phyloP scores from a whole-genome alignment of 2,888 invertebrate species.

The Sphaeridia pumilis region DNA sequence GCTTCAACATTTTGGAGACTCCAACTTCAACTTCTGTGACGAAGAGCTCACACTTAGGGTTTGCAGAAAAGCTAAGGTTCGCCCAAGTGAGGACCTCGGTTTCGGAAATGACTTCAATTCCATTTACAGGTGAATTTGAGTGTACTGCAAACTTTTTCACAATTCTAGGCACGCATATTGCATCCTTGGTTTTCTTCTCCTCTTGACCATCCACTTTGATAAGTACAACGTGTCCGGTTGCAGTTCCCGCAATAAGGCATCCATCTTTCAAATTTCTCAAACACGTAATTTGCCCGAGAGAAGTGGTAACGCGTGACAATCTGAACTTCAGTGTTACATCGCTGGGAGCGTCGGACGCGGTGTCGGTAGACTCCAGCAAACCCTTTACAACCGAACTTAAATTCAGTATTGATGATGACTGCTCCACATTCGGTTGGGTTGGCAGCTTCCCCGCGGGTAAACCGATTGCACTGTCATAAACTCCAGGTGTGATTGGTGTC shows the following conservation, averaged over 20 bases:
- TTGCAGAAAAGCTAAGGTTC: constrained; percentile 32
- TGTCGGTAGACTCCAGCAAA: constrained; percentile 21
- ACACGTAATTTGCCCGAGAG: constrained; percentile 26
- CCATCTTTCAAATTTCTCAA: constrained; percentile 21
- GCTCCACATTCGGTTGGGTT: not conserved
- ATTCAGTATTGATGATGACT: constrained; percentile 5
- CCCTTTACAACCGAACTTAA: constrained; percentile 17
- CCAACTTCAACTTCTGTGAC: constrained; percentile 28
- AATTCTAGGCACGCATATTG: constrained; percentile 9
- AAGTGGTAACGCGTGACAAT: constrained; percentile 26
- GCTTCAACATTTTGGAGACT: constrained; percentile 24
- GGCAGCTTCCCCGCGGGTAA: not conserved
- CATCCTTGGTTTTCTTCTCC: constrained; percentile 2
- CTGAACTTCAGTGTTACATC: constrained; percentile 20
- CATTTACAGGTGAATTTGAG: constrained; percentile 29
- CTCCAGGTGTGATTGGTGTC: constrained; percentile 10
- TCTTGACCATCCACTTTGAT: constrained; percentile 15
- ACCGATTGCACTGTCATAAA: not conserved
- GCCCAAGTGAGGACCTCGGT: constrained; percentile 26
- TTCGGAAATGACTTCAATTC: constrained; percentile 30
- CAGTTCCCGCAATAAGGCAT: constrained; percentile 28
- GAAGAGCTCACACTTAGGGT: constrained; percentile 33
- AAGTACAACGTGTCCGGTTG: constrained; percentile 25
- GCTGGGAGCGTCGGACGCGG: constrained; percentile 1
- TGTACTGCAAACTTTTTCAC: constrained; percentile 15